A percentile compares a stretch with the other conserved stretches of the same genome.
Conservation (phyloP, 2,888 invertebrate genomes). For the Perdita meconis region DNA sequence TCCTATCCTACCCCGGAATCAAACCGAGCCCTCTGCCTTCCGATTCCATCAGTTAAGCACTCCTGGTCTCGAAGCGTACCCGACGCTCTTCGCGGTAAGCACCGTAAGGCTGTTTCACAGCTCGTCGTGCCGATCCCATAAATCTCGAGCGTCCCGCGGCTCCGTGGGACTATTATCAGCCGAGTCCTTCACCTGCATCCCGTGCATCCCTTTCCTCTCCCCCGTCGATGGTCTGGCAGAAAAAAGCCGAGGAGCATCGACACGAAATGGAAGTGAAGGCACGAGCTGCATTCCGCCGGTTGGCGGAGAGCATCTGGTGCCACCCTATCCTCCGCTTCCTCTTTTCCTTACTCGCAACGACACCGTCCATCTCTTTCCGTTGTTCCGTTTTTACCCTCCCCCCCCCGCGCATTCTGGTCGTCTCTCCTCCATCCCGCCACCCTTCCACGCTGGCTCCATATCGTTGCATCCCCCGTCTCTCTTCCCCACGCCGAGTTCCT, state of each 20-base stretch:
- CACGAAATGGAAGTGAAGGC: conserved; percentile 71
- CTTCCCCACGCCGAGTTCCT: conserved; percentile 25
- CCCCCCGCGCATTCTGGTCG: conserved; percentile 54
- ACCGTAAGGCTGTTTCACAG: not conserved
- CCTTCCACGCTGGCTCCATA: not conserved
- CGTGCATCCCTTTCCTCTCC: conserved; percentile 28
- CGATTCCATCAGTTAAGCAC: too few relatives aligned
- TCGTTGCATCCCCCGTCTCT: conserved; percentile 18
- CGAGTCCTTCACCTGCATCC: conserved; percentile 49
- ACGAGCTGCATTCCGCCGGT: conserved; percentile 56
- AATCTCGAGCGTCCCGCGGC: conserved; percentile 10
- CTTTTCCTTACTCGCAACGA: conserved; percentile 64
- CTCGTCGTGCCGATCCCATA: conserved; percentile 2
- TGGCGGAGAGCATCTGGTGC: conserved; percentile 74
- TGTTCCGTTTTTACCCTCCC: conserved; percentile 50
- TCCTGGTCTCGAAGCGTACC: not conserved
- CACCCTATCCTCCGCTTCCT: conserved; percentile 55
- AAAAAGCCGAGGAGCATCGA: conserved; percentile 71
- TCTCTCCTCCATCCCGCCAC: conserved; percentile 51
- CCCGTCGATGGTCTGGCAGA: conserved; percentile 58
- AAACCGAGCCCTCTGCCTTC: too few relatives aligned
- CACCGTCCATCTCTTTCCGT: conserved; percentile 44
- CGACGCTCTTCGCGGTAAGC: not conserved
- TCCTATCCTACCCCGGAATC: too few relatives aligned
- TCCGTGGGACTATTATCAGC: conserved; percentile 51